Percentiles rank a stretch among this genome's conserved stretches.
phyloP scores from a whole-genome alignment of 2,113 vertebrate species.

The Microtus richardsoni region DNA sequence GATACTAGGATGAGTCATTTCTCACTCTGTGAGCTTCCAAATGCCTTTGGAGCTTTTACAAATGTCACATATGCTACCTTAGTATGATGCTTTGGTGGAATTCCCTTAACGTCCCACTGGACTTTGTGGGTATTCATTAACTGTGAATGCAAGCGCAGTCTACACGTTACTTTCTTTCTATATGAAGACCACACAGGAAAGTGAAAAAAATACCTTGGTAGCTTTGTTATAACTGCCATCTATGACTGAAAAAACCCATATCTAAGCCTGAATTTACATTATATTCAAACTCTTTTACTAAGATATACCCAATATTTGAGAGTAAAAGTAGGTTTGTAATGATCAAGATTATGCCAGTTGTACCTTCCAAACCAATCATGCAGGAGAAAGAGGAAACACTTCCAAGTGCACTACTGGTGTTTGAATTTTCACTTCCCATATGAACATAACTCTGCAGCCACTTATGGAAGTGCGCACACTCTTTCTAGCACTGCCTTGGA shows the following conservation, averaged over 20 bases:
- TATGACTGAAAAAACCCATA: background rate
- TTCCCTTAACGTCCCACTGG: background rate
- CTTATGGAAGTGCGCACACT: background rate
- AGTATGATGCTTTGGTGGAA: background rate
- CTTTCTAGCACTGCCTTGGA: background rate
- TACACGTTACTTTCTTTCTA: slow-evolving; percentile 19
- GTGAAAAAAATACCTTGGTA: background rate
- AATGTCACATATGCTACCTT: background rate
- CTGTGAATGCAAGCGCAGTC: background rate
- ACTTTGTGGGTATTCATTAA: background rate
- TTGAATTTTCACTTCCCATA: background rate
- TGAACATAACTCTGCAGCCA: background rate
- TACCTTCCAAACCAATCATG: background rate
- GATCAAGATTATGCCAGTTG: slow-evolving; percentile 1
- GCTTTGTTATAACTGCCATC: slow-evolving; percentile 52
- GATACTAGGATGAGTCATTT: background rate
- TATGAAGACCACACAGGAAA: background rate
- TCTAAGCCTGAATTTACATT: slow-evolving; percentile 25
- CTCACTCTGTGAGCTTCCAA: background rate
- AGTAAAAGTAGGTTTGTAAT: slow-evolving; percentile 6
- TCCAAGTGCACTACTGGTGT: background rate
- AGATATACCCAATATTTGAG: slow-evolving; percentile 29
- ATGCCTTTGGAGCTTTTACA: background rate
- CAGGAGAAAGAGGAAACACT: background rate
- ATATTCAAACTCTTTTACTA: background rate